Evolutionary conservation across 2,888 invertebrate genomes (phyloP).

Genomic region (Cerceris ruficornis): DNA sequence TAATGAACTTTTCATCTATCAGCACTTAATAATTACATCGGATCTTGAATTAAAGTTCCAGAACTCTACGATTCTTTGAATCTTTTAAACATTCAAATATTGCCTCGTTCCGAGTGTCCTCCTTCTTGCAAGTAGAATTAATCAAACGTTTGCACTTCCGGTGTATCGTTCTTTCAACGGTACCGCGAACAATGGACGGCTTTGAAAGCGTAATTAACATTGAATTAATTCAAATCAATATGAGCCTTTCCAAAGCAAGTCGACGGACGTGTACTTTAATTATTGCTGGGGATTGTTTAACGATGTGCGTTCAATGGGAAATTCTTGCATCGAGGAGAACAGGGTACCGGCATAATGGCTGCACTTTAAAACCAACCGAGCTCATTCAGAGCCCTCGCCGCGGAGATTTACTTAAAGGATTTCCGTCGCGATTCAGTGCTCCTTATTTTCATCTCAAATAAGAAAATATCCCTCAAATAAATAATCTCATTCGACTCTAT

Average conservation of each 20-base stretch:
- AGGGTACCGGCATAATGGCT: slow-evolving; percentile 39
- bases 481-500: slow-evolving; percentile 16
- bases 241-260: slow-evolving; percentile 13
- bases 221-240: slow-evolving; percentile 34
- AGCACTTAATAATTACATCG: too few relatives aligned
- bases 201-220: slow-evolving; percentile 21
- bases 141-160: not conserved
- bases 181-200: not conserved
- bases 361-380: slow-evolving; percentile 53
- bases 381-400: slow-evolving; percentile 42
- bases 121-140: not conserved
- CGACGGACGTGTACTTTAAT: slow-evolving; percentile 31
- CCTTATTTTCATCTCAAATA: slow-evolving; percentile 20
- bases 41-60: too few relatives aligned
- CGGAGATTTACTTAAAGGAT: slow-evolving; percentile 38
- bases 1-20: too few relatives aligned
- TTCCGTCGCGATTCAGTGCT: slow-evolving; percentile 37
- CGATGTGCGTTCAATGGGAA: slow-evolving; percentile 48
- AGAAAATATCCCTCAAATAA: slow-evolving; percentile 21
- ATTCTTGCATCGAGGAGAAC: slow-evolving; percentile 43
- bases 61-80: too few relatives aligned
- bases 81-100: too few relatives aligned
- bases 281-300: slow-evolving; percentile 27
- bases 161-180: not conserved
- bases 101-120: too few relatives aligned